These are phyloP conservation scores for Cephus pulcher DNA, from an alignment of 2,888 invertebrate species.

Conservation along the genomic window DNA sequence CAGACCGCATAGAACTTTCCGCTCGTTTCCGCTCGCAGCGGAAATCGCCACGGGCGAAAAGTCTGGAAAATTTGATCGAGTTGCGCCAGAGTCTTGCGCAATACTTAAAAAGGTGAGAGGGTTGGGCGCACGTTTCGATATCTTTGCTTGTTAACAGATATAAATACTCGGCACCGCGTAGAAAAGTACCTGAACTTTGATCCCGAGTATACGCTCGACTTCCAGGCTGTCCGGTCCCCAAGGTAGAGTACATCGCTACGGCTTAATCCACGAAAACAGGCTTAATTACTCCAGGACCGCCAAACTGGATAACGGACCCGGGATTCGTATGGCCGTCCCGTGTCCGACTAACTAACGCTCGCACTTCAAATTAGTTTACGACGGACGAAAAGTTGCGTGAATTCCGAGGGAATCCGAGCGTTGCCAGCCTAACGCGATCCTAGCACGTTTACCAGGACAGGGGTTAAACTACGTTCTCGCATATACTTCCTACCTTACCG, in stretches of 20 bases:
- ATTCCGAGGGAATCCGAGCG: constrained; percentile 45
- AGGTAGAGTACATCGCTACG: constrained; percentile 5
- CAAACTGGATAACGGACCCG: constrained; percentile 54
- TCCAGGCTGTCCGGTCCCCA: not conserved
- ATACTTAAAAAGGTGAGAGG: no score
- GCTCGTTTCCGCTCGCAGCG: no score
- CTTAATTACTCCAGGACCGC: constrained; percentile 56
- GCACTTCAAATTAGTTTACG: constrained; percentile 62
- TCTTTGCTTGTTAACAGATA: no score
- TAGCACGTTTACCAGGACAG: not conserved
- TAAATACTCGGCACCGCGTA: no score
- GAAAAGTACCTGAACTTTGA: no score
- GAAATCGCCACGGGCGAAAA: no score
- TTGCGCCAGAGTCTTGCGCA: no score
- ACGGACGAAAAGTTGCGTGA: constrained; percentile 54
- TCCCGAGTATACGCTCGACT: no score
- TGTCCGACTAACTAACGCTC: constrained; percentile 59
- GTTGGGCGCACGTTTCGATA: no score
- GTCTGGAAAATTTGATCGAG: no score
- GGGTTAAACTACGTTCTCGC: not conserved
- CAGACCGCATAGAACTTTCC: no score
- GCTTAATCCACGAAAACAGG: constrained; percentile 55
- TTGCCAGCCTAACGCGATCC: not conserved
- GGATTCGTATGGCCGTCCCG: constrained; percentile 54
- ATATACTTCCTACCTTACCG: not conserved